Conservation (phyloP, 1,140 invertebrate species). For the Heliconius melpomene region DNA sequence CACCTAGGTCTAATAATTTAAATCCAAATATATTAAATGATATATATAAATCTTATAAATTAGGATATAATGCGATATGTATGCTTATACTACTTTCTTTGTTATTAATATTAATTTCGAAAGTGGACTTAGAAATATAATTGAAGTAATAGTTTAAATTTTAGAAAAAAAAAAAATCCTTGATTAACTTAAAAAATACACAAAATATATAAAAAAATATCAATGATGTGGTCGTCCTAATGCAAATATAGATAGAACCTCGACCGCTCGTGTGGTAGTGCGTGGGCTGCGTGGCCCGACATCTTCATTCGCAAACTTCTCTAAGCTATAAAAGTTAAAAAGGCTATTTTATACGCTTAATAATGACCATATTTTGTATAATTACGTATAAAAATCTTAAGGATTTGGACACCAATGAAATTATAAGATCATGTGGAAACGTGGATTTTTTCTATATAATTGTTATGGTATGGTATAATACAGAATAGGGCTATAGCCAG, state of each 20-base stretch:
- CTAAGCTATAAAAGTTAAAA: background rate
- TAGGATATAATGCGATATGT: background rate
- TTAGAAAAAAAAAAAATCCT: too few species aligned
- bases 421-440: too few species aligned
- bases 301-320: constrained; percentile 25
- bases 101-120: too few species aligned
- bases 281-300: constrained; percentile 36
- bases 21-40: background rate
- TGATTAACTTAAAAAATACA: too few species aligned
- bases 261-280: constrained; percentile 26
- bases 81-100: too few species aligned
- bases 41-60: background rate
- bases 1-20: background rate
- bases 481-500: too few species aligned
- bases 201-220: too few species aligned
- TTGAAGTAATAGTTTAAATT: background rate
- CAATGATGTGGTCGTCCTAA: constrained; percentile 31
- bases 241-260: constrained; percentile 38
- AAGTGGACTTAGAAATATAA: too few species aligned
- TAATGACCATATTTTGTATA: background rate
- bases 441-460: too few species aligned
- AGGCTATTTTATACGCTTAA: background rate
- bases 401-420: too few species aligned
- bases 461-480: too few species aligned
- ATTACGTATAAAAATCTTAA: too few species aligned